A percentile compares a stretch with the other conserved stretches of the same genome.
Evolutionary conservation across 2,797 vertebrate species (phyloP).

Genomic region (Catamblyrhynchus diadema): DNA sequence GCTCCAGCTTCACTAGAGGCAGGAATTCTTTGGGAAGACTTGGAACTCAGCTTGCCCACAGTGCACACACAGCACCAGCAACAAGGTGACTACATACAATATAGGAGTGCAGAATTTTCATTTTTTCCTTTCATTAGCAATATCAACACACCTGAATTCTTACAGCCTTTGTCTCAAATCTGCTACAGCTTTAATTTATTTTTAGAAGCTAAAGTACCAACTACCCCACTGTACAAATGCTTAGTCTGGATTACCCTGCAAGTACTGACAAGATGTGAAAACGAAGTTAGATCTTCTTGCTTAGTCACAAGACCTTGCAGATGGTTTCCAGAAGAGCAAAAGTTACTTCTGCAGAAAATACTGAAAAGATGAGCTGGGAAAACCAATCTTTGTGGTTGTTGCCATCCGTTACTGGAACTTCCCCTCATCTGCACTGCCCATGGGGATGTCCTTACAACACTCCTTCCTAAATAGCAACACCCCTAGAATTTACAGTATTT

Average conservation of each 20-base stretch:
- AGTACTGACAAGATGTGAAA: neutral
- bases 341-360: neutral
- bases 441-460: neutral
- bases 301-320: slow-evolving; percentile 2
- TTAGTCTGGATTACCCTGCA: neutral
- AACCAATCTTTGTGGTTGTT: neutral
- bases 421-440: neutral
- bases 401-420: neutral
- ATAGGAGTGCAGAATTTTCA: neutral
- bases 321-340: neutral
- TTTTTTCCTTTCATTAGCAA: neutral
- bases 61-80: fast-evolving
- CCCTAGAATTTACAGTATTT: neutral
- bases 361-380: neutral
- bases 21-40: neutral
- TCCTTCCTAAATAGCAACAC: neutral
- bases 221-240: neutral
- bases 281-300: neutral
- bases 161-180: neutral
- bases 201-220: neutral
- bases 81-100: neutral
- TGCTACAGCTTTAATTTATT: neutral
- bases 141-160: neutral
- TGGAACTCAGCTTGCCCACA: neutral
- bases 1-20: neutral